phyloP scores from a whole-genome alignment of 2,888 invertebrate genomes.

The Heliconius ethilla region DNA sequence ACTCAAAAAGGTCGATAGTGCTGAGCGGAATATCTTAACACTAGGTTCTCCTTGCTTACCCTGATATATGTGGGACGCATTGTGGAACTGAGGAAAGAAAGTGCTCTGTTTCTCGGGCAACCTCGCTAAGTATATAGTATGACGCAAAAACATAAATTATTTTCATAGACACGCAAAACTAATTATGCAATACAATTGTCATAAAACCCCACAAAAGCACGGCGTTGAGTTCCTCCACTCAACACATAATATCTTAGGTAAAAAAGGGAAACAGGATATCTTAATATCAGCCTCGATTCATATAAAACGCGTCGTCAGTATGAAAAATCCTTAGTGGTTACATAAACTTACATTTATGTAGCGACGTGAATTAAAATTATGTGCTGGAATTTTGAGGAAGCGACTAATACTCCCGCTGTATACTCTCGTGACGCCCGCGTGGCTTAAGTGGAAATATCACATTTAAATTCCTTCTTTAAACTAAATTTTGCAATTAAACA shows the following conservation, averaged over 20 bases:
- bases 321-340: constrained; percentile 13
- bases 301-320: not conserved
- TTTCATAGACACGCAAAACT: no score
- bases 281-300: not conserved
- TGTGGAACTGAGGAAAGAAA: not conserved
- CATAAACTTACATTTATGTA: constrained; percentile 29
- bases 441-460: constrained; percentile 19
- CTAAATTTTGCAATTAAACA: constrained; percentile 19
- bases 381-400: constrained; percentile 27
- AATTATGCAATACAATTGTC: no score
- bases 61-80: no score
- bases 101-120: no score
- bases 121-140: no score
- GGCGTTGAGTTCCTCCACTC: not conserved
- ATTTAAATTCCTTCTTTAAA: constrained; percentile 22
- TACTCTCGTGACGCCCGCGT: constrained; percentile 5
- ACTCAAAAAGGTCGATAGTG: no score
- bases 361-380: constrained; percentile 23
- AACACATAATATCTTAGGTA: not conserved
- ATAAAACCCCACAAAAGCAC: not conserved
- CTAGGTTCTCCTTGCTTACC: no score
- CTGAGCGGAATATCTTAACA: no score
- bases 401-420: constrained; percentile 20
- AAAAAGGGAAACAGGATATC: no score
- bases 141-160: no score